Conservation (phyloP, 2,888 invertebrate genomes). For the Labia minor region DNA sequence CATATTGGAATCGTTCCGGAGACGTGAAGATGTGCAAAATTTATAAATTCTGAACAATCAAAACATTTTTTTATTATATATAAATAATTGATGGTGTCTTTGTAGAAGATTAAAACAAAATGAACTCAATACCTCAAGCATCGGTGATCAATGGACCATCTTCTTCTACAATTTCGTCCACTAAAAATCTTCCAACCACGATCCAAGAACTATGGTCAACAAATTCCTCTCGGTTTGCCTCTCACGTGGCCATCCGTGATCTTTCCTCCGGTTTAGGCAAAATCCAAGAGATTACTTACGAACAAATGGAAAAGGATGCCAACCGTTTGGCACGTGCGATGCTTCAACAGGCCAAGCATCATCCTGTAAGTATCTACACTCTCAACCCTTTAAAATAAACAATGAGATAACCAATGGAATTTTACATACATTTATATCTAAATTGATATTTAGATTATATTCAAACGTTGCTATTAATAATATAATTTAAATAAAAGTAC, state of each 20-base stretch:
- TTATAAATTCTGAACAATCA: too few relatives aligned
- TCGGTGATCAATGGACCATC: neutral
- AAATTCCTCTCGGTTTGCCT: neutral
- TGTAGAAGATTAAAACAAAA: neutral
- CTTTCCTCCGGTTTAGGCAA: neutral
- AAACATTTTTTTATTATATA: too few relatives aligned
- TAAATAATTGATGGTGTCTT: too few relatives aligned
- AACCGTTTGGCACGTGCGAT: neutral
- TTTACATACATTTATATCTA: too few relatives aligned
- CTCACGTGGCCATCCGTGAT: neutral
- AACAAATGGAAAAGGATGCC: neutral
- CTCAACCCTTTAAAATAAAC: too few relatives aligned
- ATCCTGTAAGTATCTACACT: neutral
- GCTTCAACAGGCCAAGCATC: neutral
- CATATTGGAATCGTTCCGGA: too few relatives aligned
- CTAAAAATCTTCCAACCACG: neutral
- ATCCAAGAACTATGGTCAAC: neutral
- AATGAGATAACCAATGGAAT: too few relatives aligned
- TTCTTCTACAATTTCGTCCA: neutral
- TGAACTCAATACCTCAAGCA: neutral
- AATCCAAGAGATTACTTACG: neutral
- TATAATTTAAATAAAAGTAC: too few relatives aligned
- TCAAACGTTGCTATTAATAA: too few relatives aligned
- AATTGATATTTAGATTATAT: too few relatives aligned
- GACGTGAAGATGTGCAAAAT: too few relatives aligned